A percentile compares a stretch with the other conserved stretches of the same genome.
Conservation (phyloP, 2,888 invertebrate species). For the Baronia brevicornis region DNA sequence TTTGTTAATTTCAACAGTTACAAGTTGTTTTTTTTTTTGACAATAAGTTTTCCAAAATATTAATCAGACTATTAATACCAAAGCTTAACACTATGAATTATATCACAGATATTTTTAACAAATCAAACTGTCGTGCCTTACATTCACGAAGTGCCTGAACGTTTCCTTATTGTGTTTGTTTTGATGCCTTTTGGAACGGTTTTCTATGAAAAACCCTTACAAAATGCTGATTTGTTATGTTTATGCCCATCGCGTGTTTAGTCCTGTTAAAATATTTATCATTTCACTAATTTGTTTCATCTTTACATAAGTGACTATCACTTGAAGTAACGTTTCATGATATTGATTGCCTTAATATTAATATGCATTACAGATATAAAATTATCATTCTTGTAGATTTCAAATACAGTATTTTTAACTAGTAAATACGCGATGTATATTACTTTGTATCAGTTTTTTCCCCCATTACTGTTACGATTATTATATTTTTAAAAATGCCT, state of each 20-base stretch:
- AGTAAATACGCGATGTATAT: no score
- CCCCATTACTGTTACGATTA: conserved; percentile 11
- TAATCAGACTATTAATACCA: no score
- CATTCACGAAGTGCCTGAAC: conserved; percentile 42
- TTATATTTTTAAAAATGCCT: conserved; percentile 15
- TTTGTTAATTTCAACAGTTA: no score
- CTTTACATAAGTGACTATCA: no score
- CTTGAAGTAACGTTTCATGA: no score
- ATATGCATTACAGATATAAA: no score
- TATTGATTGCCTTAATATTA: no score
- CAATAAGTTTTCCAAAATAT: conserved; percentile 9
- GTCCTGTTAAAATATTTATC: neutral
- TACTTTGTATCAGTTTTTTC: conserved; percentile 14
- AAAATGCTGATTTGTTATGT: conserved; percentile 27
- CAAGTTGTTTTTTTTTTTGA: conserved; percentile 1
- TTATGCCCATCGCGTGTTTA: conserved; percentile 9
- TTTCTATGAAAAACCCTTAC: conserved; percentile 33
- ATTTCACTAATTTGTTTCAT: neutral
- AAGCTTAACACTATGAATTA: conserved; percentile 16
- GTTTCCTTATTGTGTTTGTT: conserved; percentile 24
- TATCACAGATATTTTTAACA: conserved; percentile 14
- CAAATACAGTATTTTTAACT: no score
- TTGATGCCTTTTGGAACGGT: conserved; percentile 40
- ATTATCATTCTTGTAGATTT: no score
- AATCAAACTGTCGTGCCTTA: conserved; percentile 65